Percentiles rank a stretch among this genome's conserved stretches.
phyloP scores from a whole-genome alignment of 2,113 vertebrate genomes.

The Gorsachius goisagi region DNA sequence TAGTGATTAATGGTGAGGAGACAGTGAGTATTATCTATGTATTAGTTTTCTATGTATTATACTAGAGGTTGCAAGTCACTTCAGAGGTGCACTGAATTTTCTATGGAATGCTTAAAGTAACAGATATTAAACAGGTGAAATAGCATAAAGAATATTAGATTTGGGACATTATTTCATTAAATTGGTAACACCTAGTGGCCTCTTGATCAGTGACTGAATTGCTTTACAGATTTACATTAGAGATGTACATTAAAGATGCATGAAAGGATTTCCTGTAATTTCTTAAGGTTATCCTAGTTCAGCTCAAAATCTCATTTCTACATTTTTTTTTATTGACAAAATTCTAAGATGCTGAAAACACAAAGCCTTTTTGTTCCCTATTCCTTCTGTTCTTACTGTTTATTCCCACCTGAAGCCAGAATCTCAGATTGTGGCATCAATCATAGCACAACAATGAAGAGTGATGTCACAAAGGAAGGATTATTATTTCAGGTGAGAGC shows the following conservation, averaged over 20 bases:
- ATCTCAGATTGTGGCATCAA: neutral
- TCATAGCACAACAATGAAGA: neutral
- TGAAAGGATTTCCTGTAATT: neutral
- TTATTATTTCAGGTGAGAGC: conserved; percentile 8
- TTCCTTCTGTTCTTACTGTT: neutral
- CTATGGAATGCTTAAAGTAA: neutral
- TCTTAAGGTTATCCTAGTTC: neutral
- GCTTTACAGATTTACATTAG: neutral
- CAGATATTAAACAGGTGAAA: neutral
- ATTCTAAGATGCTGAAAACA: neutral
- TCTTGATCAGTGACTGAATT: neutral
- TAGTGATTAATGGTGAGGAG: neutral
- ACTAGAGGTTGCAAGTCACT: neutral
- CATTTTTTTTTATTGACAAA: neutral
- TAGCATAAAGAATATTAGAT: neutral
- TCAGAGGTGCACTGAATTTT: neutral
- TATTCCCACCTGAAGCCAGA: conserved; percentile 24
- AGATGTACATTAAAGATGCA: neutral
- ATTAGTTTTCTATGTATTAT: neutral
- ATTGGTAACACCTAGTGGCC: neutral
- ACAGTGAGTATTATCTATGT: neutral
- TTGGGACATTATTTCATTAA: neutral
- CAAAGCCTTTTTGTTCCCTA: neutral
- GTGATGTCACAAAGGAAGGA: neutral
- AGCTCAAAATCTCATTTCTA: neutral